Evolutionary conservation across 1,140 invertebrate genomes (phyloP).

Genomic region (Formica exsecta): DNA sequence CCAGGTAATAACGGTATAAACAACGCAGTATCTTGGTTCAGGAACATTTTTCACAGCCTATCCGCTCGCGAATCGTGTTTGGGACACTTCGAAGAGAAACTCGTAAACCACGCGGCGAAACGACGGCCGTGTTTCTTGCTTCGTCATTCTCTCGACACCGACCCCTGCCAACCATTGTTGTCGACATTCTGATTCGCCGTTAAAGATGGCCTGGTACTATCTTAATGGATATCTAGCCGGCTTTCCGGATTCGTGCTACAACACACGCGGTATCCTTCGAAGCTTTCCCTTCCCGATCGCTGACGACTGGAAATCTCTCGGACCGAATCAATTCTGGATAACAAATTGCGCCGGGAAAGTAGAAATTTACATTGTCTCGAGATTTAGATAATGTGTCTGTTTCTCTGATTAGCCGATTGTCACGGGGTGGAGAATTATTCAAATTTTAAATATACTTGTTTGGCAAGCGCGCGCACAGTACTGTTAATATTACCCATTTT

Average conservation of each 20-base stretch:
- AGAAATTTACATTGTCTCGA: slow-evolving; percentile 7
- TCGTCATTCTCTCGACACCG: slow-evolving; percentile 64
- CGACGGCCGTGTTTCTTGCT: slow-evolving; percentile 72
- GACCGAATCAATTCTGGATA: background rate
- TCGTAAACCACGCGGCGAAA: slow-evolving; percentile 74
- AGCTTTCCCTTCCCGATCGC: slow-evolving; percentile 21
- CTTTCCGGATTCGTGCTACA: slow-evolving; percentile 30
- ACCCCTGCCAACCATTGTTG: slow-evolving; percentile 54
- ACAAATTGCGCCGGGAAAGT: slow-evolving; percentile 19
- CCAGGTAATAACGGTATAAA: slow-evolving; percentile 33
- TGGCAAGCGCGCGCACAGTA: background rate
- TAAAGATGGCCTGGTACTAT: slow-evolving; percentile 75
- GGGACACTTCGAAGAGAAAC: slow-evolving; percentile 61
- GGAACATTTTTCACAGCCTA: slow-evolving; percentile 74
- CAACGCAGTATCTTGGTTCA: slow-evolving; percentile 11
- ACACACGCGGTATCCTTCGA: slow-evolving; percentile 3
- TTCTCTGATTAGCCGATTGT: background rate
- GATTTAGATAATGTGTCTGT: background rate
- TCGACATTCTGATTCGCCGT: slow-evolving; percentile 77
- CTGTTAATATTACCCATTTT: slow-evolving; percentile 59
- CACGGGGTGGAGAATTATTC: slow-evolving; percentile 8
- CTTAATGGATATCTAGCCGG: slow-evolving; percentile 78
- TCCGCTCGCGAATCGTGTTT: slow-evolving; percentile 68
- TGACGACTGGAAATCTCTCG: slow-evolving; percentile 33
- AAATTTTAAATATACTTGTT: slow-evolving; percentile 35